A percentile compares a stretch with the other conserved stretches of the same genome.
phyloP scores from a whole-genome alignment of 2,797 vertebrate genomes.

The Miichthys miiuy region DNA sequence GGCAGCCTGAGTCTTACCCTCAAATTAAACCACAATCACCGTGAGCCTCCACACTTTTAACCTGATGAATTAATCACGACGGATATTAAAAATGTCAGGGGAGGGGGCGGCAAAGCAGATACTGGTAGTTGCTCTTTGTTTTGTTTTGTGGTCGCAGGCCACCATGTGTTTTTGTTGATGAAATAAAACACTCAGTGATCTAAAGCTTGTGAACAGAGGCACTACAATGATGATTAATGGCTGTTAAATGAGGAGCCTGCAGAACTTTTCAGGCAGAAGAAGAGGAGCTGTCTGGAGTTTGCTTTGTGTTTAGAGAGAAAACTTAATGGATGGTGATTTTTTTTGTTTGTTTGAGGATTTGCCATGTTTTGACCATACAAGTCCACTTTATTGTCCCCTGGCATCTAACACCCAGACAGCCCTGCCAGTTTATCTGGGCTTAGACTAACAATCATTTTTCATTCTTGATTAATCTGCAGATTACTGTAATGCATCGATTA shows the following conservation, averaged over 20 bases:
- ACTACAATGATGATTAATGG: background rate
- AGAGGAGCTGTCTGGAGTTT: background rate
- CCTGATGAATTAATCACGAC: slow-evolving; percentile 19
- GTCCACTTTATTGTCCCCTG: background rate
- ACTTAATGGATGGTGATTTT: background rate
- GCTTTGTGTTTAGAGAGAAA: background rate
- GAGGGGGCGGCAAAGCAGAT: background rate
- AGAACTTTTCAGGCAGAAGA: background rate
- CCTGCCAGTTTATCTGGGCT: background rate
- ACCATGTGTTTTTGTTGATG: slow-evolving; percentile 62
- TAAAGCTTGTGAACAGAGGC: background rate
- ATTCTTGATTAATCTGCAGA: background rate
- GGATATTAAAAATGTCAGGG: background rate
- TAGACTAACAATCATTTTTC: background rate
- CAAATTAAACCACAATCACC: slow-evolving; percentile 35
- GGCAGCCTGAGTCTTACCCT: slow-evolving; percentile 22
- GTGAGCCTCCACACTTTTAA: slow-evolving; percentile 20
- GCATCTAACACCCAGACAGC: background rate
- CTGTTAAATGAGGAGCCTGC: background rate
- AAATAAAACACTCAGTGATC: slow-evolving; percentile 33
- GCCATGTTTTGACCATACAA: background rate
- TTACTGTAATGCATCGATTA: background rate
- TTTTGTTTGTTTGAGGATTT: background rate
- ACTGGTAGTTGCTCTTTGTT: slow-evolving; percentile 63
- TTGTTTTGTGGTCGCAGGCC: slow-evolving; percentile 52